These are phyloP conservation scores for Goniozus legneri DNA, from an alignment of 1,140 invertebrate genomes.

Conservation along the genomic window DNA sequence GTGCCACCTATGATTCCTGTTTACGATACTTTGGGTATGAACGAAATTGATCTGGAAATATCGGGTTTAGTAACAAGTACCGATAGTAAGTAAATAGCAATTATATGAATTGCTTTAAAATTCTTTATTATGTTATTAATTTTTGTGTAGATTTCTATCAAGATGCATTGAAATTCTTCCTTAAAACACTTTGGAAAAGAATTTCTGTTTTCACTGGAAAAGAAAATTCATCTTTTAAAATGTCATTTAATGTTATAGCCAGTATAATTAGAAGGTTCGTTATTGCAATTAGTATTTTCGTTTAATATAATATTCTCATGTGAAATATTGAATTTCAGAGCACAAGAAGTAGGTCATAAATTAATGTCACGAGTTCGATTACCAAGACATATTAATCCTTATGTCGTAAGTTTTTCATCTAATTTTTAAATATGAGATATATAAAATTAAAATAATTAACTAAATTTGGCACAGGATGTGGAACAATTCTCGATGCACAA, in stretches of 20 bases:
- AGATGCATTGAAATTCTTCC: conserved; percentile 67
- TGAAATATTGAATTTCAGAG: conserved; percentile 48
- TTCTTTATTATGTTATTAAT: conserved; percentile 2
- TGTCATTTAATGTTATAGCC: conserved; percentile 63
- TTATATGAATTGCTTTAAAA: conserved; percentile 14
- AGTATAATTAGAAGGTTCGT: conserved; percentile 69
- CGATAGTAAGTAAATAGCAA: conserved; percentile 56
- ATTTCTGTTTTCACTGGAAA: conserved; percentile 60
- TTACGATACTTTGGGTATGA: conserved; percentile 60
- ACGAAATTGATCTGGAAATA: conserved; percentile 65
- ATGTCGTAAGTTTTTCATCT: conserved; percentile 54
- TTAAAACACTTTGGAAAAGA: conserved; percentile 64
- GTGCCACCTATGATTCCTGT: conserved; percentile 58
- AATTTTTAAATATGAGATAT: conserved; percentile 7
- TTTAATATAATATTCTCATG: conserved; percentile 10
- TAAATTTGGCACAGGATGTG: conserved; percentile 56
- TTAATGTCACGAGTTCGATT: conserved; percentile 65
- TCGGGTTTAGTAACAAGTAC: conserved; percentile 67
- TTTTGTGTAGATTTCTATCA: conserved; percentile 58
- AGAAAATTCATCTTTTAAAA: conserved; percentile 59
- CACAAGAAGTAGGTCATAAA: conserved; percentile 67
- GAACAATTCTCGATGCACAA: conserved; percentile 63
- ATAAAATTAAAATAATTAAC: conserved; percentile 1
- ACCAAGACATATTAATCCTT: conserved; percentile 67
- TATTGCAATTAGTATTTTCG: not conserved